Evolutionary conservation across 2,797 vertebrate species (phyloP).

Genomic region (Pogoniulus pusillus): DNA sequence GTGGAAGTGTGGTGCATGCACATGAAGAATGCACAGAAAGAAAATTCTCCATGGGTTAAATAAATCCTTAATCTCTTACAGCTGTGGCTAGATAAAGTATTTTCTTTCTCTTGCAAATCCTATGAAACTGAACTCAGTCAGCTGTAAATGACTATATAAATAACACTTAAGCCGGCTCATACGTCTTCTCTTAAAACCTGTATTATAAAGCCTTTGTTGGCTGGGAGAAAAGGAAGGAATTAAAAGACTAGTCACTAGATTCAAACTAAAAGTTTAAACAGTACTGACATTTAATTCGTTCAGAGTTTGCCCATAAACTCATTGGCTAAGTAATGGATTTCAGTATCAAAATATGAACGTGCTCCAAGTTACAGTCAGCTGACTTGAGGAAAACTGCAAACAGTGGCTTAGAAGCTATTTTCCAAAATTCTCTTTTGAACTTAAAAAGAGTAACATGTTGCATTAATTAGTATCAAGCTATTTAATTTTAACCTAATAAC

Average conservation of each 20-base stretch:
- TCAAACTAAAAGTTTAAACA: constrained; percentile 27
- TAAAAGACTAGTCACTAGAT: constrained; percentile 37
- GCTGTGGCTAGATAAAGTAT: constrained; percentile 21
- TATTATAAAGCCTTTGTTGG: constrained; percentile 23
- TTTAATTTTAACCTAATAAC: neutral
- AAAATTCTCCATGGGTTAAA: constrained; percentile 34
- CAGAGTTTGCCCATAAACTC: neutral
- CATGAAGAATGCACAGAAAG: constrained; percentile 5
- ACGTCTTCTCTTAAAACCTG: neutral
- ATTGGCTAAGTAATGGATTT: neutral
- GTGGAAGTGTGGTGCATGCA: neutral
- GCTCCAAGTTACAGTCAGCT: neutral
- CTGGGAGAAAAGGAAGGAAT: constrained; percentile 13
- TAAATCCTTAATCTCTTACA: constrained; percentile 18
- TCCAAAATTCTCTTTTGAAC: neutral
- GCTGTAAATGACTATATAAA: constrained; percentile 40
- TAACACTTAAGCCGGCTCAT: constrained; percentile 33
- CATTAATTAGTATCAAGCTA: neutral
- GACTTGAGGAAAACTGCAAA: neutral
- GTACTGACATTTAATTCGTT: neutral
- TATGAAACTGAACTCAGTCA: constrained; percentile 33
- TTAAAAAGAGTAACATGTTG: neutral
- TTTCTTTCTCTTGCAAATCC: constrained; percentile 32
- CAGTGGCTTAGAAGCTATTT: neutral
- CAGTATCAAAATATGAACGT: neutral